These are phyloP conservation scores for Eumacrocentrus americanus DNA, from an alignment of 2,888 invertebrate species.

Conservation along the genomic window DNA sequence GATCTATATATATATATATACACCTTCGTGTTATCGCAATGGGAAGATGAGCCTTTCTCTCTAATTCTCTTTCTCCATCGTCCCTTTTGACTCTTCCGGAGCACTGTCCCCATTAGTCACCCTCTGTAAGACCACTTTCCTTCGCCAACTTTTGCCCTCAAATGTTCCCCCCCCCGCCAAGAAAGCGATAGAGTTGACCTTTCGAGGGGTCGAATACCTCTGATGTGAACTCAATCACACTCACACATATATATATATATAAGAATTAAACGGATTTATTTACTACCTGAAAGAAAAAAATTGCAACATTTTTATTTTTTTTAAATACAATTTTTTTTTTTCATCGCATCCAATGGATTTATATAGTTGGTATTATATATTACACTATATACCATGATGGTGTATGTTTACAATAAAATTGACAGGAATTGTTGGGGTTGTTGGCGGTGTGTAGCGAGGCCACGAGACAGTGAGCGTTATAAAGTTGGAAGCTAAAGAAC, in stretches of 20 bases:
- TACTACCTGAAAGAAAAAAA: no score
- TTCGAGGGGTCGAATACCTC: slow-evolving; percentile 17
- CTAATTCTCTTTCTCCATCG: slow-evolving; percentile 8
- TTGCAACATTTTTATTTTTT: background rate
- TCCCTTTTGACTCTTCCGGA: slow-evolving; percentile 19
- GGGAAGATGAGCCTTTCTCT: background rate
- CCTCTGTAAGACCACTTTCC: slow-evolving; percentile 7
- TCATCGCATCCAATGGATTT: no score
- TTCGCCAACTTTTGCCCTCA: slow-evolving; percentile 14
- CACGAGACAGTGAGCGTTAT: background rate
- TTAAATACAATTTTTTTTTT: background rate
- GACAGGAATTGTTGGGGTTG: no score
- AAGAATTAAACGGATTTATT: slow-evolving; percentile 11
- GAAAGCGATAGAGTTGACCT: slow-evolving; percentile 19
- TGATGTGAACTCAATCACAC: slow-evolving; percentile 1
- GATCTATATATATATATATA: background rate
- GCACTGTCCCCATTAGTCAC: slow-evolving; percentile 23
- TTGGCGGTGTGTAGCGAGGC: background rate
- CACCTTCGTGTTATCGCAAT: slow-evolving; percentile 8
- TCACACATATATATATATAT: no score
- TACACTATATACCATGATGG: no score
- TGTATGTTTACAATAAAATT: background rate
- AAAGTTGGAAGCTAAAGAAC: slow-evolving; percentile 22
- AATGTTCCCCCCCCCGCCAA: background rate
- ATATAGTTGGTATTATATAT: no score